Conservation (phyloP, 2,888 invertebrate species). For the Pycnomerus fuliginosus region DNA sequence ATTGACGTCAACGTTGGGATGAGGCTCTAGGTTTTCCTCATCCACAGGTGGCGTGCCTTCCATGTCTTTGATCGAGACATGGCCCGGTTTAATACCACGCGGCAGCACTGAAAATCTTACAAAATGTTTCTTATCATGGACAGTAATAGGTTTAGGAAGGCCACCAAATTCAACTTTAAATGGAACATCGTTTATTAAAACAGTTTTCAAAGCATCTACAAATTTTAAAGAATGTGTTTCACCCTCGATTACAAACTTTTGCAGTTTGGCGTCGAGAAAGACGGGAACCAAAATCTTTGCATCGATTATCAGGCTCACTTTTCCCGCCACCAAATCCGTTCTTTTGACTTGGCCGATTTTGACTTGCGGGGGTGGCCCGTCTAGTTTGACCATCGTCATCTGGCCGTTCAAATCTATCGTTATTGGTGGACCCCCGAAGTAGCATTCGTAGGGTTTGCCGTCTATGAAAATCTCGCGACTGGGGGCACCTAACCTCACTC, state of each 20-base stretch:
- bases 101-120: conserved; percentile 79
- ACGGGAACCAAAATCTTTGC: conserved; percentile 77
- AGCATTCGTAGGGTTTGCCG: conserved; percentile 85
- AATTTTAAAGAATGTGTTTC: conserved; percentile 76
- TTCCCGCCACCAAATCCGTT: conserved; percentile 80
- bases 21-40: conserved; percentile 40
- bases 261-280: conserved; percentile 80
- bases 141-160: conserved; percentile 73
- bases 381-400: conserved; percentile 75
- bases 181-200: conserved; percentile 75
- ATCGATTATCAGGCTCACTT: conserved; percentile 81
- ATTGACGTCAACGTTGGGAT: conserved; percentile 28
- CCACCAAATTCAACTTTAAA: conserved; percentile 82
- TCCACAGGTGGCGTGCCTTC: conserved; percentile 54
- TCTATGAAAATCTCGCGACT: conserved; percentile 90
- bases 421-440: conserved; percentile 86
- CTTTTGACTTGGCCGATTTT: conserved; percentile 79
- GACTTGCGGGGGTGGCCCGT: conserved; percentile 92
- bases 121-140: conserved; percentile 76
- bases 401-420: conserved; percentile 77
- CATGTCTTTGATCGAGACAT: conserved; percentile 71
- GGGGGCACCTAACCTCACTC: conserved; percentile 87
- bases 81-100: conserved; percentile 69
- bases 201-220: conserved; percentile 73
- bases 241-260: conserved; percentile 73